Percentiles rank a stretch among this genome's conserved stretches.
Evolutionary conservation across 2,113 vertebrate genomes (phyloP).

Genomic region (Perognathus longimembris): DNA sequence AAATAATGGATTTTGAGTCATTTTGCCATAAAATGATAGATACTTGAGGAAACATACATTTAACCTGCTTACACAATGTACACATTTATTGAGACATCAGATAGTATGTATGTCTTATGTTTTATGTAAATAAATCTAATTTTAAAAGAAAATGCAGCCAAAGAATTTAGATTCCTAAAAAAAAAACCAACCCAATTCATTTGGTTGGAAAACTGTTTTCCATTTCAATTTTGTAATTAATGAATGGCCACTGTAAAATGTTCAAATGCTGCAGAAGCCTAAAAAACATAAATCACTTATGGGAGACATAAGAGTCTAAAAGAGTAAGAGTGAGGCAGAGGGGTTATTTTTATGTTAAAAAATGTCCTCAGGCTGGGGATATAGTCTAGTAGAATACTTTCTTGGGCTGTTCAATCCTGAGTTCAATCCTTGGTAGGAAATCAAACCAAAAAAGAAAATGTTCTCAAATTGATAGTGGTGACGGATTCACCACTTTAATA

Average conservation of each 20-base stretch:
- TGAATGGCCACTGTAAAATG: background rate
- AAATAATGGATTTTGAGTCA: background rate
- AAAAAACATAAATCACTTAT: constrained; percentile 6
- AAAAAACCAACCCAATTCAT: no score
- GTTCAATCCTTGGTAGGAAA: background rate
- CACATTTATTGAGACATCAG: background rate
- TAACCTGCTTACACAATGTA: background rate
- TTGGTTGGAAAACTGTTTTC: no score
- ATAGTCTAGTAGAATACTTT: background rate
- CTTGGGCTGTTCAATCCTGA: background rate
- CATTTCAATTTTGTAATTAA: background rate
- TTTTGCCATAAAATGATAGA: background rate
- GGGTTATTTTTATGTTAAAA: background rate
- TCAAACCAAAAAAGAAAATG: background rate
- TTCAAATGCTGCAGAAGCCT: background rate
- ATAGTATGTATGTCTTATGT: background rate
- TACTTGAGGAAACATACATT: background rate
- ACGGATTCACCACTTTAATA: background rate
- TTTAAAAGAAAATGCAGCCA: background rate
- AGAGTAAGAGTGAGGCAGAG: background rate
- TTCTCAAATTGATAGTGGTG: background rate
- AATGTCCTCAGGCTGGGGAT: background rate
- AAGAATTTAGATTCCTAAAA: background rate
- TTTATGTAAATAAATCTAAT: background rate
- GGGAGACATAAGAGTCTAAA: background rate